Evolutionary conservation across 2,113 vertebrate genomes (phyloP), one percentile per base, ranked within the genome.

Genomic region (Daphoenositta chrysoptera): DNA sequence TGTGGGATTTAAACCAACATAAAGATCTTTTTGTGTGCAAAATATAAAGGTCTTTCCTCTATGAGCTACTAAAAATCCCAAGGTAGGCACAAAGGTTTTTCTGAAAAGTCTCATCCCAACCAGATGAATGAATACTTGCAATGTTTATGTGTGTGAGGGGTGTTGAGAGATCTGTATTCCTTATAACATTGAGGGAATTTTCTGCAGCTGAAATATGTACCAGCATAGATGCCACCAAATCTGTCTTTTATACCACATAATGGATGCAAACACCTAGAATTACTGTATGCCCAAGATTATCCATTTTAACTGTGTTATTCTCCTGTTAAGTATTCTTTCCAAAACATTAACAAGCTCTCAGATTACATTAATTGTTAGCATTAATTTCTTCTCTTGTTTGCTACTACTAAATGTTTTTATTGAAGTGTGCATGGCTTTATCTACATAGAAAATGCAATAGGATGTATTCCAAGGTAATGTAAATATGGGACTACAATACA

Each of bases 91-190:
- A 82, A 87, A 44, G 13, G 21, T 75, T 90, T 64, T 63, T 94
- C 72, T 72, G 11, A 58, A 93, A 96, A 93, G 27, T 24, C 31
- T 90, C 60, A 45, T 77, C 73, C 37, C 53, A 82, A 61, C 27
- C n/a, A 81, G 19, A 77, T 71, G 72, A 93, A 96, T 94, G 81
- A 97, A 95, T 96, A 86, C 70, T 86, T 96, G 58, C 75, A 83
- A 65, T 83, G 71, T 94, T 96, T 97, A 80, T 89, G 64, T 40
- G 40, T 79, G 75, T 86, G 77, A 95, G 63, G 18, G 54, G 40
- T 56, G 63, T 47, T 96, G 91, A 91, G 83, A 97, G 64, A 78
- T 66, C 68, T 95, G 76, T 69, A 97, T 85, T 93, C 53, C 70
- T 65, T 65, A 26, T 6, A 90, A 86, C 13, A 70, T 60, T 10